Base-by-base conservation (phyloP, 2,797 vertebrate species). In the Distichodus sexfasciatus region DNA sequence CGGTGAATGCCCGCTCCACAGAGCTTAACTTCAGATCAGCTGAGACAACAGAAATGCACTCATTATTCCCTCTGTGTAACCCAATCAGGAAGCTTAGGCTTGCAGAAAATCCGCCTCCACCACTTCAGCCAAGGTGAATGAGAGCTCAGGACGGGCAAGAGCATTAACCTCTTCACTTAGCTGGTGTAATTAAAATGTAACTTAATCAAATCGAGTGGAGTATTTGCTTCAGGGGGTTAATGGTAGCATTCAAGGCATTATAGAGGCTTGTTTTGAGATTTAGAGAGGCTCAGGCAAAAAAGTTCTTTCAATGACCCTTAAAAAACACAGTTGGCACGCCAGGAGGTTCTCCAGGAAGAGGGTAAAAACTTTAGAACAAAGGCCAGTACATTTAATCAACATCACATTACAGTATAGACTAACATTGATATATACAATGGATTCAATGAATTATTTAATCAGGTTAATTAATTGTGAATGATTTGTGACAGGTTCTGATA, bases 51-150 rank as follows among this genome's bases (percentile, higher is more conserved):
- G 79, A 6, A 76, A 73, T 85, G 84, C 74, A 67, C 83, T 88
- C 88, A 89, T 90, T 88, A 91, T 89, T 86, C 75, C 79, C 61
- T 79, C 76, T 74, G 71, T 81, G 76, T 71, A 83, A 87, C 80
- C 81, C 82, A 83, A 84, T 80, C 78, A 83, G 78, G 73, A 80
- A 82, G 79, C 82, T 87, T 87, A 81, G 74, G 64, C 64, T 54
- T 73, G 53, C 53, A 48, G 59, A 77, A 78, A 78, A 74, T 62
- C 64, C 63, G 14, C 46, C 68, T 55, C 66, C 60, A 57, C 65
- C 15, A 44, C 54, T 12, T 43, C 53, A 47, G 64, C 76, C 80
- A 84, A 86, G 74, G 76, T 83, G 83, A 87, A 87, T 71, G 66
- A 76, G 57, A 74, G 67, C 78, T 80, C 72, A 75, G 76, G 69